phyloP scores from a whole-genome alignment of 2,797 vertebrate genomes.

The Poecilia picta region DNA sequence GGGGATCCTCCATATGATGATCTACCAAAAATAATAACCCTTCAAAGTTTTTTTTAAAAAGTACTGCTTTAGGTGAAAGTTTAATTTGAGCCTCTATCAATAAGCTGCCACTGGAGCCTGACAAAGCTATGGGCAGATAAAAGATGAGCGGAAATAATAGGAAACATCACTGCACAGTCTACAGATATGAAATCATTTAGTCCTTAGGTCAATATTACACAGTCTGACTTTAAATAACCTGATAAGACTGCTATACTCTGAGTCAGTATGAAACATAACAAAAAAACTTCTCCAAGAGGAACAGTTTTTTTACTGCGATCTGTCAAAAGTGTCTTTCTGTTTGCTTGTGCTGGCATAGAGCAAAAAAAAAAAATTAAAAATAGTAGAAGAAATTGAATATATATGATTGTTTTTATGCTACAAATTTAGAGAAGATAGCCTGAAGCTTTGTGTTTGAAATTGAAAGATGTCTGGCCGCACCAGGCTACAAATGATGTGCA shows the following conservation, averaged over 20 bases:
- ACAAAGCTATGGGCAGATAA: not conserved
- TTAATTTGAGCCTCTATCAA: conserved; percentile 2
- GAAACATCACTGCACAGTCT: not conserved
- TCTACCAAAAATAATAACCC: not conserved
- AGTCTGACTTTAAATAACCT: not conserved
- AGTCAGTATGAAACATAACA: not conserved
- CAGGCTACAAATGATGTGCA: conserved; percentile 20
- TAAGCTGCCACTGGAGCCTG: not conserved
- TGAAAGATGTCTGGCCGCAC: conserved; percentile 24
- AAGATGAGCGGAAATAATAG: not conserved
- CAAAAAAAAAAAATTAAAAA: not conserved
- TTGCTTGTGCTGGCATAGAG: not conserved
- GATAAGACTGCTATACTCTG: not conserved
- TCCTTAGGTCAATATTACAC: not conserved
- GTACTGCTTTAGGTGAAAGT: not conserved
- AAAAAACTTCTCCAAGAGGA: not conserved
- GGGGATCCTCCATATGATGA: not conserved
- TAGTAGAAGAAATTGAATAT: not conserved
- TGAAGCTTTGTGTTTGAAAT: conserved; percentile 26
- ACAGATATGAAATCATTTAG: not conserved
- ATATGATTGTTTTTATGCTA: conserved; percentile 12
- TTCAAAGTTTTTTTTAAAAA: not conserved
- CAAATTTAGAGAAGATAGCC: conserved; percentile 18
- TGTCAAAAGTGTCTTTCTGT: not conserved
- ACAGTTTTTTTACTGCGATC: not conserved